These are phyloP conservation scores for Campoplex nolae DNA, from an alignment of 2,888 invertebrate genomes.

Conservation along the genomic window DNA sequence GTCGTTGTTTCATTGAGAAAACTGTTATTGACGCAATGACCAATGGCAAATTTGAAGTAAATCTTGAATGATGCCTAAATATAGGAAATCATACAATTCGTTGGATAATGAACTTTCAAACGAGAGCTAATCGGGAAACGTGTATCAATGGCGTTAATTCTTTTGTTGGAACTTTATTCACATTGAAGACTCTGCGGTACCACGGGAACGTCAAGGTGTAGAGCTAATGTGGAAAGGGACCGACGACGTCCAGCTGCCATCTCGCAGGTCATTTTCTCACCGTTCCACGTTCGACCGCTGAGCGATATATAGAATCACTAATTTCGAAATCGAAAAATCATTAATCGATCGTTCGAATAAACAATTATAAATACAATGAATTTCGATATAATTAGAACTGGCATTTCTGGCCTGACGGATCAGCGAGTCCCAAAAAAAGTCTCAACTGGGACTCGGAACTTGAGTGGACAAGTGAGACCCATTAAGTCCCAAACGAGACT, in stretches of 20 bases:
- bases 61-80: not conserved
- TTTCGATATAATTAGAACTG: not conserved
- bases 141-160: conserved; percentile 4
- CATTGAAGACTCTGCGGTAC: not conserved
- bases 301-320: not conserved
- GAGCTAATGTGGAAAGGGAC: not conserved
- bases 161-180: not conserved
- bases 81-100: not conserved
- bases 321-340: not conserved
- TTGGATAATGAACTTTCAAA: not conserved
- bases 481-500: too few species aligned
- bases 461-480: too few species aligned
- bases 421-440: too few species aligned
- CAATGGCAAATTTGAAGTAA: not conserved
- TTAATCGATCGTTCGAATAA: not conserved
- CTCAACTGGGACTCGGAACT: too few species aligned
- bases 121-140: not conserved
- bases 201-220: not conserved
- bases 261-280: not conserved
- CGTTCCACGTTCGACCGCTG: not conserved
- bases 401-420: too few species aligned
- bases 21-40: too few species aligned
- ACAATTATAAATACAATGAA: not conserved
- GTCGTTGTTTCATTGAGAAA: too few species aligned
- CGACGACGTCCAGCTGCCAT: not conserved